Percentiles rank a stretch among this genome's conserved stretches.
Conservation (phyloP, 2,113 vertebrate genomes). For the Fulica atra region DNA sequence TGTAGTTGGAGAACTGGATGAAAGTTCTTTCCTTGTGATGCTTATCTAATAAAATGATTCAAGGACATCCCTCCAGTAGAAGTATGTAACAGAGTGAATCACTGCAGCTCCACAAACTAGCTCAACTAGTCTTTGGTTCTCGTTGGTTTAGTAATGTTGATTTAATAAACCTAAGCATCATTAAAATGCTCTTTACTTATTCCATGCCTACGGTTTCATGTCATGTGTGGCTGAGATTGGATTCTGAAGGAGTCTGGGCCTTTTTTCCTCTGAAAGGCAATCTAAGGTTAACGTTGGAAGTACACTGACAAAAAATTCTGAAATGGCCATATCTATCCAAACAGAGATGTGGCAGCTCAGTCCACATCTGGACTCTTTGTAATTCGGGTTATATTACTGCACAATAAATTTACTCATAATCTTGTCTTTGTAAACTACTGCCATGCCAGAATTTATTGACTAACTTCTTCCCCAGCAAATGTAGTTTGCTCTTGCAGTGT, state of each 20-base stretch:
- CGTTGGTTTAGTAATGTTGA: background rate
- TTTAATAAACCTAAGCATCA: background rate
- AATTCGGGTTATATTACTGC: background rate
- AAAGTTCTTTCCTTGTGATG: background rate
- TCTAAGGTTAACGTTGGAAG: background rate
- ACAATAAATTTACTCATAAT: background rate
- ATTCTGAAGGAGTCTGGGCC: background rate
- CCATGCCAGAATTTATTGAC: background rate
- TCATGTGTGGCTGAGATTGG: background rate
- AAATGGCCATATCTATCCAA: fast-evolving
- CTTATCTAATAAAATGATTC: too few relatives aligned
- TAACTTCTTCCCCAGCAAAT: background rate
- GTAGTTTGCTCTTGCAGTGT: background rate
- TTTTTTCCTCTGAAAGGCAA: background rate
- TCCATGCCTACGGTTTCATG: background rate
- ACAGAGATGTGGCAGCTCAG: background rate
- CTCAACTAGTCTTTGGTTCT: background rate
- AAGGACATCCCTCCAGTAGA: background rate
- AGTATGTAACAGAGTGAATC: background rate
- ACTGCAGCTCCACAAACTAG: background rate
- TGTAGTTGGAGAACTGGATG: background rate
- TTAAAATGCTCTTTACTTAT: background rate
- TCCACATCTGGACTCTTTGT: background rate
- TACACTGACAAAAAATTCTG: background rate
- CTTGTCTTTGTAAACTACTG: background rate